These are phyloP conservation scores for Spheniscus mendiculus DNA, from an alignment of 2,113 vertebrate genomes.

Conservation along the genomic window DNA sequence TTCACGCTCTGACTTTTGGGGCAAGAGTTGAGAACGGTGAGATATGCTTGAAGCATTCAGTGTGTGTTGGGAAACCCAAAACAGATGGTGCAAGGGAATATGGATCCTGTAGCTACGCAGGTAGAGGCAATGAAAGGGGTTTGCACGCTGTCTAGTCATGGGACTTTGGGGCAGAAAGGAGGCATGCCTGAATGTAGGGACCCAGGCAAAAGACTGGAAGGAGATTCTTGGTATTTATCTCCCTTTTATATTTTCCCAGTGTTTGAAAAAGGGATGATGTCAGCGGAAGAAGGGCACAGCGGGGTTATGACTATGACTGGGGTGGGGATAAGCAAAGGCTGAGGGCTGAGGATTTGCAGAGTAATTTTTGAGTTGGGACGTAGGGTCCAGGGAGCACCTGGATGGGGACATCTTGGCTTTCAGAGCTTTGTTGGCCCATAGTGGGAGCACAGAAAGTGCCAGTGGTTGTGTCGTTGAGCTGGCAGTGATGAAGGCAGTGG, in stretches of 20 bases:
- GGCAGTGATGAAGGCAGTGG: neutral
- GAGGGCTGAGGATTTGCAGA: neutral
- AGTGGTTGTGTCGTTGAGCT: accelerated
- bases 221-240: neutral
- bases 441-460: neutral
- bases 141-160: neutral
- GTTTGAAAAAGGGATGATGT: neutral
- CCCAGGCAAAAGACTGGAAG: neutral
- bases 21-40: slow-evolving; percentile 24
- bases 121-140: neutral
- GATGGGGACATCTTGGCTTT: neutral
- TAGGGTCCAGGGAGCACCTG: neutral
- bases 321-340: neutral
- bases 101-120: neutral
- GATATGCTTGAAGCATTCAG: neutral
- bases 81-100: slow-evolving; percentile 15
- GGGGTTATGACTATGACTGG: neutral
- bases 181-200: neutral
- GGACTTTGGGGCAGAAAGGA: neutral
- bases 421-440: neutral
- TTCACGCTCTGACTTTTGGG: slow-evolving; percentile 40
- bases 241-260: neutral
- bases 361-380: neutral
- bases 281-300: neutral
- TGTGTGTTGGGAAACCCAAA: neutral